These are phyloP conservation scores for Chromoteleia sp. DNA, from an alignment of 2,888 invertebrate genomes.

Conservation along the genomic window DNA sequence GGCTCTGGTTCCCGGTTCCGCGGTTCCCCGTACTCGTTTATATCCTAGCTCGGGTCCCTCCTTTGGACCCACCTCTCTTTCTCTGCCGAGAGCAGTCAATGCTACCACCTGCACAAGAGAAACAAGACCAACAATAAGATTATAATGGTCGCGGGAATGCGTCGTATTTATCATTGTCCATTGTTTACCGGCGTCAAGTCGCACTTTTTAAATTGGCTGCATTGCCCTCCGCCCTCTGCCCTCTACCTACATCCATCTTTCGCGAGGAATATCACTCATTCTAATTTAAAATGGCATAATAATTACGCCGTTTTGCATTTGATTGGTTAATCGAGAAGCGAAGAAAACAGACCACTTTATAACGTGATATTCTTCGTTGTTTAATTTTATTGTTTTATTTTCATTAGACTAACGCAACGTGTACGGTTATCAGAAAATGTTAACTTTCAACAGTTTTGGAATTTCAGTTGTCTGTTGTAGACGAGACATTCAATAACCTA, in stretches of 20 bases:
- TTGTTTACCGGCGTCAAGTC: conserved; percentile 79
- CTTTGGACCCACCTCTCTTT: conserved; percentile 62
- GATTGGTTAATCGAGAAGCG: not conserved
- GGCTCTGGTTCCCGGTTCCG: conserved; percentile 75
- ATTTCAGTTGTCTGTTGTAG: too few species aligned
- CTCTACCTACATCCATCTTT: conserved; percentile 57
- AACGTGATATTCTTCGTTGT: too few species aligned
- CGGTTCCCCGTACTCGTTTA: conserved; percentile 83
- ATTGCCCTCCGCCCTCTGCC: conserved; percentile 70
- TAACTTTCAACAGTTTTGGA: too few species aligned
- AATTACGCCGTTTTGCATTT: conserved; percentile 1
- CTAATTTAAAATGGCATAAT: conserved; percentile 1
- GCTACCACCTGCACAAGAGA: conserved; percentile 79
- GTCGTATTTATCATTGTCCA: conserved; percentile 81
- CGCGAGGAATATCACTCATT: conserved; percentile 41
- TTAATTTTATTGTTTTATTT: too few species aligned
- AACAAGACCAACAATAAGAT: conserved; percentile 82
- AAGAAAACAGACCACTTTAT: too few species aligned
- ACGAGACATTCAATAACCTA: too few species aligned
- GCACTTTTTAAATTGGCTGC: conserved; percentile 77
- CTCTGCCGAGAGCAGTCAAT: conserved; percentile 62
- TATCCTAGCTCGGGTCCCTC: conserved; percentile 73
- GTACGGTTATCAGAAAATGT: too few species aligned
- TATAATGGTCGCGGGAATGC: conserved; percentile 81
- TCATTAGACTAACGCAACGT: too few species aligned